Conservation (phyloP, 2,113 vertebrate genomes). For the Sialia sialis region DNA sequence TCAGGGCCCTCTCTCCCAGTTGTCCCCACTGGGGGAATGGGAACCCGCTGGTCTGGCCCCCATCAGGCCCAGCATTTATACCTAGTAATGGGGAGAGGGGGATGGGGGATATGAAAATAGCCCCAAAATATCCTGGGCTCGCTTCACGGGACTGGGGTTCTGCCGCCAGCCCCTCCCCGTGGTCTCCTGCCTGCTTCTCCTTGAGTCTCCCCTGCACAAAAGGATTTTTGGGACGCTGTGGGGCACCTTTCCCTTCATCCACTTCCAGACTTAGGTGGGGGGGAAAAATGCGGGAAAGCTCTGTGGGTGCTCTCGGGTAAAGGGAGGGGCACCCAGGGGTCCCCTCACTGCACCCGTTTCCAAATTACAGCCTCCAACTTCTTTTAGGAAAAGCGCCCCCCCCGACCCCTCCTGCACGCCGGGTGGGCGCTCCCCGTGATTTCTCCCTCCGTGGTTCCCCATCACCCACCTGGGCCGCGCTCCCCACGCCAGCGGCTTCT, state of each 20-base stretch:
- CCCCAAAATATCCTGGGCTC: background rate
- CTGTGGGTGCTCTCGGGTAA: fast-evolving
- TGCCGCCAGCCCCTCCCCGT: background rate
- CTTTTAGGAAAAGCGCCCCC: fast-evolving
- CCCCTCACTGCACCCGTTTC: background rate
- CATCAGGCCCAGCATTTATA: background rate
- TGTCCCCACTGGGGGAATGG: background rate
- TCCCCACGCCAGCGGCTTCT: background rate
- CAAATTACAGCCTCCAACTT: background rate
- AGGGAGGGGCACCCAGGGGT: background rate
- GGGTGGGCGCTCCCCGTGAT: fast-evolving
- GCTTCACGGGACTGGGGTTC: fast-evolving
- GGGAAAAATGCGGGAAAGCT: background rate
- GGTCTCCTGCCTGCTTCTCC: background rate
- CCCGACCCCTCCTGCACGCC: too few relatives aligned
- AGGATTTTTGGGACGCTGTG: background rate
- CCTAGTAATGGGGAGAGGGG: background rate
- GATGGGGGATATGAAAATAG: background rate
- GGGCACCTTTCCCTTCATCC: background rate
- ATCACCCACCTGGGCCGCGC: background rate
- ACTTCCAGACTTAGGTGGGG: fast-evolving
- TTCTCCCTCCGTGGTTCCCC: background rate
- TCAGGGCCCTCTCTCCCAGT: background rate
- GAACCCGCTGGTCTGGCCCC: background rate
- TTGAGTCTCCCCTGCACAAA: background rate